phyloP scores from a whole-genome alignment of 2,888 invertebrate genomes.

The Agrochola lychnidis region DNA sequence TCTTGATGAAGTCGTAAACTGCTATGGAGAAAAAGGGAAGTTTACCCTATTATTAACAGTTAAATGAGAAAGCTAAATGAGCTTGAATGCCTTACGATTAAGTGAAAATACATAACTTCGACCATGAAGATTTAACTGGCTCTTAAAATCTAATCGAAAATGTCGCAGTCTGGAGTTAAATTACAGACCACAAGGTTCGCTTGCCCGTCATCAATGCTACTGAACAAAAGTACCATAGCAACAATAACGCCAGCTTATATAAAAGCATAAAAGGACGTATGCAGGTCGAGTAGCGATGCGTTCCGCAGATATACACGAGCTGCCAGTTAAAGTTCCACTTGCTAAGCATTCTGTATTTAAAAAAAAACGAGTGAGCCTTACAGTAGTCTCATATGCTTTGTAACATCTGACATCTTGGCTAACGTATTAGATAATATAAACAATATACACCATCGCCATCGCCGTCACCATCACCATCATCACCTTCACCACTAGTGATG shows the following conservation, averaged over 20 bases:
- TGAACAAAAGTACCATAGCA: conserved; percentile 24
- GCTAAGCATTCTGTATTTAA: conserved; percentile 13
- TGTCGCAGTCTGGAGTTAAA: neutral
- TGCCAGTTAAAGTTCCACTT: conserved; percentile 18
- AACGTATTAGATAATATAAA: too few relatives aligned
- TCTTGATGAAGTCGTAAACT: conserved; percentile 34
- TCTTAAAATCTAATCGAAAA: conserved; percentile 11
- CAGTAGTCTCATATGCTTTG: too few relatives aligned
- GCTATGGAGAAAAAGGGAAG: neutral
- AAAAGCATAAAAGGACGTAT: conserved; percentile 17
- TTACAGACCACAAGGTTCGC: neutral
- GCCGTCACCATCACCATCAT: too few relatives aligned
- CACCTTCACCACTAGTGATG: too few relatives aligned
- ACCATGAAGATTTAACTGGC: neutral
- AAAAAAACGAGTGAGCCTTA: neutral
- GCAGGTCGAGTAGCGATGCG: conserved; percentile 34
- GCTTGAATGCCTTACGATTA: neutral
- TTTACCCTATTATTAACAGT: conserved; percentile 13
- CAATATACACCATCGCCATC: too few relatives aligned
- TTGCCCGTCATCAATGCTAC: conserved; percentile 5
- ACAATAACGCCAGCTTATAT: conserved; percentile 6
- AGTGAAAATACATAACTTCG: neutral
- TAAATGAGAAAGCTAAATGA: conserved; percentile 1
- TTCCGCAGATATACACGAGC: conserved; percentile 25
- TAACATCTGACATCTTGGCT: too few relatives aligned